Conservation (phyloP, 2,797 vertebrate species). For the Darevskia nairensis region DNA sequence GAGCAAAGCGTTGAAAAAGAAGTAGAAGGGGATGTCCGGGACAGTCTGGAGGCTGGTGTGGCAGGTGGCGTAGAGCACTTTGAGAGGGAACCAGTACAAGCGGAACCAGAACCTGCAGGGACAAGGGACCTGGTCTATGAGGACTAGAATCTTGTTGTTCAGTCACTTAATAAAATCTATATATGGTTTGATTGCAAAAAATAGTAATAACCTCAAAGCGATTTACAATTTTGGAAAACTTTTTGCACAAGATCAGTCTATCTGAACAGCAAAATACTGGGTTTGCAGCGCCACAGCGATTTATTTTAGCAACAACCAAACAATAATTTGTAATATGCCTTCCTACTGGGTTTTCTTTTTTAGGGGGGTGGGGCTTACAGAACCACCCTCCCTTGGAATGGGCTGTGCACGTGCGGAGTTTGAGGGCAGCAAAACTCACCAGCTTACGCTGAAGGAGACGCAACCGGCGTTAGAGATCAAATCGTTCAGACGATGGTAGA, state of each 20-base stretch:
- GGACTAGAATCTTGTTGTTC: too few relatives aligned
- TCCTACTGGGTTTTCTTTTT: rapidly evolving
- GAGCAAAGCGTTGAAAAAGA: conserved; percentile 96
- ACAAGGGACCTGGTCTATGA: background rate
- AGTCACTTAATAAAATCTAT: too few relatives aligned
- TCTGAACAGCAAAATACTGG: background rate
- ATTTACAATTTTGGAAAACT: background rate
- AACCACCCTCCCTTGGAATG: rapidly evolving
- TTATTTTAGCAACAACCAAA: background rate
- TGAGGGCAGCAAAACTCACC: conserved; percentile 73
- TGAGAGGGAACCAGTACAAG: conserved; percentile 98
- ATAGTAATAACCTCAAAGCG: too few relatives aligned
- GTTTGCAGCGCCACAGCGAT: background rate
- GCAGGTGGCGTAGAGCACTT: conserved; percentile 92
- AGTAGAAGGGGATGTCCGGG: conserved; percentile 95
- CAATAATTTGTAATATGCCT: background rate
- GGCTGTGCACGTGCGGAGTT: rapidly evolving
- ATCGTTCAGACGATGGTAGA: conserved; percentile 85
- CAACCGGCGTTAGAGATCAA: conserved; percentile 88
- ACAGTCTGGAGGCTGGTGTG: conserved; percentile 88
- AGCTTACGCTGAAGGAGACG: conserved; percentile 90
- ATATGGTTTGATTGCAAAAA: too few relatives aligned
- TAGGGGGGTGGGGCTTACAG: background rate
- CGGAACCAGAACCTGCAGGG: conserved; percentile 95
- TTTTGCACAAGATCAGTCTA: background rate